phyloP scores from a whole-genome alignment of 2,797 vertebrate species.

The Melanogrammus aeglefinus region DNA sequence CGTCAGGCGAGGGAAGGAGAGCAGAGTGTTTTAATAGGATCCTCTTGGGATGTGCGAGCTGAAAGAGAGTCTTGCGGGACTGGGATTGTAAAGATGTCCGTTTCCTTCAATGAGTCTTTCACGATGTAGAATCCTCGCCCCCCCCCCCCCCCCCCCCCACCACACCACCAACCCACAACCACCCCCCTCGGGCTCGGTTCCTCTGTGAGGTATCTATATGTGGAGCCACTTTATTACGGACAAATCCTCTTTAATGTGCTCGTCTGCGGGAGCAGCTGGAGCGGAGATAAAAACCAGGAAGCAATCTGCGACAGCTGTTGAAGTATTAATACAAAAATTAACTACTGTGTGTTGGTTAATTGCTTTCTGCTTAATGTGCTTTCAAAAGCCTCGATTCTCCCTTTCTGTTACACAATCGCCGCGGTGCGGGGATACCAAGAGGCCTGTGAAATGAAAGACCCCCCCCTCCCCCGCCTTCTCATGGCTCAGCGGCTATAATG shows the following conservation, averaged over 20 bases:
- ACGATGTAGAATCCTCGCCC: conserved; percentile 69
- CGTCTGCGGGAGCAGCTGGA: conserved; percentile 74
- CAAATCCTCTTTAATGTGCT: conserved; percentile 80
- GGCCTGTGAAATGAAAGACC: conserved; percentile 76
- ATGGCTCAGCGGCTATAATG: conserved; percentile 74
- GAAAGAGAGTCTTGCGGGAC: conserved; percentile 56
- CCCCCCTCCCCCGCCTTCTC: conserved; percentile 59
- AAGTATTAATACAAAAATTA: conserved; percentile 81
- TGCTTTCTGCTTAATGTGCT: conserved; percentile 81
- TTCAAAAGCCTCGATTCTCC: conserved; percentile 75
- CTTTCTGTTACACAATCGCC: conserved; percentile 72
- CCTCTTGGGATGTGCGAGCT: conserved; percentile 54
- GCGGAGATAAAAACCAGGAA: conserved; percentile 75
- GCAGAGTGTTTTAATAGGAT: conserved; percentile 60
- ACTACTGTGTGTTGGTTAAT: conserved; percentile 80
- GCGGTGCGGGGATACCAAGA: conserved; percentile 67
- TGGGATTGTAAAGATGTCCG: conserved; percentile 59
- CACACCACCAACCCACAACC: not conserved
- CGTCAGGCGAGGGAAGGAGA: conserved; percentile 51
- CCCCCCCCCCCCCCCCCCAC: conserved; percentile 10
- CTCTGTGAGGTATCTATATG: conserved; percentile 70
- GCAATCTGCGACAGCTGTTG: conserved; percentile 76
- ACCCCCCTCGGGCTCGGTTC: conserved; percentile 53
- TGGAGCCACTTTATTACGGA: conserved; percentile 73
- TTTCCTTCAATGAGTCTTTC: conserved; percentile 60